Percentiles rank a stretch among this genome's conserved stretches.
phyloP scores from a whole-genome alignment of 2,113 vertebrate species.

The Cynoglossus semilaevis region DNA sequence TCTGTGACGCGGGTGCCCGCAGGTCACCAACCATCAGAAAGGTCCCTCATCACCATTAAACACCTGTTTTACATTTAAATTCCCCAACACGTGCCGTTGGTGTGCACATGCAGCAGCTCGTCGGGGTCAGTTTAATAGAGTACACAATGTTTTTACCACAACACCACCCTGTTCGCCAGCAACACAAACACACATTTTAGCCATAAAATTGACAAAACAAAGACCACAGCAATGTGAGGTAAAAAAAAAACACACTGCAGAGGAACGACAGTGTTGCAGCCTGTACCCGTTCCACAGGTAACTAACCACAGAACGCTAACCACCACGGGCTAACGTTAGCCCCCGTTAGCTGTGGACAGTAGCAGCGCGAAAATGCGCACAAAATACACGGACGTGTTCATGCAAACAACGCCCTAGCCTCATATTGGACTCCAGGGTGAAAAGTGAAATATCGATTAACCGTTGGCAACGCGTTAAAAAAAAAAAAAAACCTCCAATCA shows the following conservation, averaged over 20 bases:
- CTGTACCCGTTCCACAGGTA: not conserved
- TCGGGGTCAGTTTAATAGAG: constrained; percentile 22
- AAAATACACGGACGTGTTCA: not conserved
- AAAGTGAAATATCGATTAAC: not conserved
- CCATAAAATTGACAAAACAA: not conserved
- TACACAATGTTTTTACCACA: constrained; percentile 20
- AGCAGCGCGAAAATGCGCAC: constrained; percentile 31
- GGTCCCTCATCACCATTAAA: constrained; percentile 23
- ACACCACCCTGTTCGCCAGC: not conserved
- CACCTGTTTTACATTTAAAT: constrained; percentile 50
- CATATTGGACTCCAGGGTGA: not conserved
- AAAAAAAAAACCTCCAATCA: constrained; percentile 12
- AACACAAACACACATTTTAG: not conserved
- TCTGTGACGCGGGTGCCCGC: not conserved
- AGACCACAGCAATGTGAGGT: not conserved
- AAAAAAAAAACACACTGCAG: too few relatives aligned
- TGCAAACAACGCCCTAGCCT: not conserved
- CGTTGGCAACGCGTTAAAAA: constrained; percentile 14
- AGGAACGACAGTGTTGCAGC: not conserved
- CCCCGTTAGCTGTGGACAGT: constrained; percentile 61
- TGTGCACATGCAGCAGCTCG: constrained; percentile 14
- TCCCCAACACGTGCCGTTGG: constrained; percentile 46
- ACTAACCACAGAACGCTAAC: constrained; percentile 9
- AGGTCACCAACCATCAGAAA: not conserved
- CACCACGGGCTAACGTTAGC: constrained; percentile 37